Conservation (phyloP, 2,113 vertebrate genomes). For the Gymnarchus niloticus region DNA sequence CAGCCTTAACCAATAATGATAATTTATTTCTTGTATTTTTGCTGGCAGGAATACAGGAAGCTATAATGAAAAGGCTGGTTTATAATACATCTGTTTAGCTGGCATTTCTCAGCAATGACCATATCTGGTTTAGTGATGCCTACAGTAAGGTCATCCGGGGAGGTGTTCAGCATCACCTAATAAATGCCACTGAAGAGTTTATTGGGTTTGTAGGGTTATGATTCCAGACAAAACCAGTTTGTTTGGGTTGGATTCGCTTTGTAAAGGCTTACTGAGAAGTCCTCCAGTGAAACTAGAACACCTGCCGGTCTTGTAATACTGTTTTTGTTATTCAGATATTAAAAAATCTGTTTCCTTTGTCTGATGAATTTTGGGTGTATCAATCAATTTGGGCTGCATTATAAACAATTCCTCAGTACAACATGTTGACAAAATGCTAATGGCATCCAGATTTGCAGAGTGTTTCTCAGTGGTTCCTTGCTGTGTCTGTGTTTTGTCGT, state of each 20-base stretch:
- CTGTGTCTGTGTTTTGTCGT: constrained; percentile 50
- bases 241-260: neutral
- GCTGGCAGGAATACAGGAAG: constrained; percentile 30
- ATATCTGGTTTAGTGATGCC: neutral
- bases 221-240: neutral
- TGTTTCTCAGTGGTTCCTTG: constrained; percentile 42
- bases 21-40: constrained; percentile 35
- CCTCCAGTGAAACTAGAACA: neutral
- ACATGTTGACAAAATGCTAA: constrained; percentile 42
- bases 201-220: neutral
- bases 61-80: neutral
- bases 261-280: neutral
- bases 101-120: neutral
- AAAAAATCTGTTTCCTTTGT: neutral
- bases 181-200: neutral
- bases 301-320: neutral
- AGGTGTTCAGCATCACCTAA: neutral
- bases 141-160: neutral
- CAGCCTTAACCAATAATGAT: constrained; percentile 36
- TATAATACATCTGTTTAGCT: neutral
- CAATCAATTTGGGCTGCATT: constrained; percentile 45
- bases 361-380: neutral
- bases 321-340: neutral
- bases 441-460: constrained; percentile 51
- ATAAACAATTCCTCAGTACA: neutral